phyloP scores from a whole-genome alignment of 2,888 invertebrate genomes.

The Camponotus fellah region DNA sequence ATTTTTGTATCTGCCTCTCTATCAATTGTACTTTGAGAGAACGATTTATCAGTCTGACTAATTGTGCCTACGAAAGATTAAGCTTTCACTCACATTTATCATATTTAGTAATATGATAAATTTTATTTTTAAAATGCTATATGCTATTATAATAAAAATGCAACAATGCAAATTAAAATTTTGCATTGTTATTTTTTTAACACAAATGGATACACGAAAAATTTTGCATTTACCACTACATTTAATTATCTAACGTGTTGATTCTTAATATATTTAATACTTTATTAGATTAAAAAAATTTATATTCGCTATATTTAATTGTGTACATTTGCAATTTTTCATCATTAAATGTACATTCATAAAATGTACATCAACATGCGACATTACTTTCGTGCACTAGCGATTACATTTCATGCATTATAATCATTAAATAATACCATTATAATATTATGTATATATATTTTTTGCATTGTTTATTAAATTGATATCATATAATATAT shows the following conservation, averaged over 20 bases:
- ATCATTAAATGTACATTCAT: slow-evolving; percentile 14
- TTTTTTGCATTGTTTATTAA: slow-evolving; percentile 19
- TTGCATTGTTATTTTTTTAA: too few relatives aligned
- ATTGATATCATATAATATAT: slow-evolving; percentile 17
- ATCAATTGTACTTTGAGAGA: slow-evolving; percentile 66
- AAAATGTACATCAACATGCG: background rate
- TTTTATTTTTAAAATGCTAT: background rate
- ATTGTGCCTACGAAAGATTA: slow-evolving; percentile 48
- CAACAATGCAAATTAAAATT: too few relatives aligned
- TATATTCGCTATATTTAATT: slow-evolving; percentile 14
- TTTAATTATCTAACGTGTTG: background rate
- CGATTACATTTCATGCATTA: slow-evolving; percentile 17
- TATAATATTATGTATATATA: background rate
- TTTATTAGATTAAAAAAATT: background rate
- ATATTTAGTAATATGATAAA: background rate
- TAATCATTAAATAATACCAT: background rate
- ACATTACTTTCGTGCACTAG: slow-evolving; percentile 13
- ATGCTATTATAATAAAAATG: too few relatives aligned
- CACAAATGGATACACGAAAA: background rate
- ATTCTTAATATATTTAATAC: background rate
- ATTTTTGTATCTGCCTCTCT: slow-evolving; percentile 70
- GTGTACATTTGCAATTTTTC: background rate
- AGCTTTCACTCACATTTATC: slow-evolving; percentile 14
- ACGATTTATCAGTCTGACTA: slow-evolving; percentile 62
- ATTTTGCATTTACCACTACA: slow-evolving; percentile 8